Percentiles rank a stretch among this genome's conserved stretches.
phyloP scores from a whole-genome alignment of 2,113 vertebrate genomes.

The Amphilophus citrinellus region DNA sequence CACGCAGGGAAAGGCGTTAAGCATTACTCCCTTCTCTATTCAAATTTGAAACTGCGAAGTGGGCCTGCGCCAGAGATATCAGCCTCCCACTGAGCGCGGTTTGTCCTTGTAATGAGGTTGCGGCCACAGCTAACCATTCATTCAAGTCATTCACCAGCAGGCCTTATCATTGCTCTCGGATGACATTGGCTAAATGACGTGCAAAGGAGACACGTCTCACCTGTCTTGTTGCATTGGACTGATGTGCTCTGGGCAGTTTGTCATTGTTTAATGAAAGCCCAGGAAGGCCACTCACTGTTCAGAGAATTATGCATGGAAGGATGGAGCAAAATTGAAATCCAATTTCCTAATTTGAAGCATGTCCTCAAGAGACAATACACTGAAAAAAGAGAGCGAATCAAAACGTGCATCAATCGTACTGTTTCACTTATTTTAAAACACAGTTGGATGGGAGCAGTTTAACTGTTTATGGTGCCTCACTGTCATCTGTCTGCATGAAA shows the following conservation, averaged over 20 bases:
- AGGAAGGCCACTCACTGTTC: not conserved
- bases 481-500: not conserved
- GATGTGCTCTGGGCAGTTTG: slow-evolving; percentile 35
- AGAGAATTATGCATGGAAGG: not conserved
- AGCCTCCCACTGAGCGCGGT: slow-evolving; percentile 52
- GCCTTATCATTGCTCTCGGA: slow-evolving; percentile 61
- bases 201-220: slow-evolving; percentile 49
- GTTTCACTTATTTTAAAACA: rapidly evolving
- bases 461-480: not conserved
- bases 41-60: slow-evolving; percentile 68
- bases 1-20: slow-evolving; percentile 62
- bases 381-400: not conserved
- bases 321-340: not conserved
- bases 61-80: slow-evolving; percentile 64
- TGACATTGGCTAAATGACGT: slow-evolving; percentile 61
- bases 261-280: slow-evolving; percentile 18
- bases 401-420: not conserved
- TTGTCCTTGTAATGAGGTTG: slow-evolving; percentile 73
- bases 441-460: not conserved
- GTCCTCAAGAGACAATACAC: not conserved
- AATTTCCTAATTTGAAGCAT: not conserved
- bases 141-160: slow-evolving; percentile 54
- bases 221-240: slow-evolving; percentile 49
- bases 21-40: slow-evolving; percentile 67
- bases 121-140: slow-evolving; percentile 65